Conservation (phyloP, 2,797 vertebrate genomes). For the Anniella stebbinsi region DNA sequence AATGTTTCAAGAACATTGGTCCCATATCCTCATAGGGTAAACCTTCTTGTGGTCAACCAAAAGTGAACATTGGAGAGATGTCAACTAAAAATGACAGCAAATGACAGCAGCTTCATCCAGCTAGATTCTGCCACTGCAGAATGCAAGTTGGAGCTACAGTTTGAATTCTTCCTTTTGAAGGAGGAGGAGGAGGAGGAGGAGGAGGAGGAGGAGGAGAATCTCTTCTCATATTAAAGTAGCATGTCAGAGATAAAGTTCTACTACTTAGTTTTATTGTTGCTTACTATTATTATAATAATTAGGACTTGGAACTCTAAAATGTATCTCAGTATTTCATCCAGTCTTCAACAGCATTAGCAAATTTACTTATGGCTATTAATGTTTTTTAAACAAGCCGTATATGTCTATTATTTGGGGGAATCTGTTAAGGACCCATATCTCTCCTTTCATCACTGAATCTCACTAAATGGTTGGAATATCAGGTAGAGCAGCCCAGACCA, state of each 20-base stretch:
- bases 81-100: background rate
- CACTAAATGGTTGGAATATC: fast-evolving
- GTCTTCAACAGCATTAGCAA: background rate
- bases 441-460: conserved; percentile 18
- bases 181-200: background rate
- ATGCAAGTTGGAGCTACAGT: background rate
- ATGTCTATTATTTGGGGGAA: background rate
- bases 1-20: background rate
- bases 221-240: background rate
- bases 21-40: background rate
- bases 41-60: background rate
- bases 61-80: background rate
- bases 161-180: background rate
- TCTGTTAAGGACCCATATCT: background rate
- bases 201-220: background rate
- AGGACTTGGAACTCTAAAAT: background rate
- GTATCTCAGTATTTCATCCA: background rate
- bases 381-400: background rate
- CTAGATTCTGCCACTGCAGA: background rate
- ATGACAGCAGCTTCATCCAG: too few species aligned
- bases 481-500: conserved; percentile 32
- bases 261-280: background rate
- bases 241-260: background rate
- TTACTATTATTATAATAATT: background rate
- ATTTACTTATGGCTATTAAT: background rate